phyloP scores from a whole-genome alignment of 1,140 invertebrate species.

The Cephus cinctus region DNA sequence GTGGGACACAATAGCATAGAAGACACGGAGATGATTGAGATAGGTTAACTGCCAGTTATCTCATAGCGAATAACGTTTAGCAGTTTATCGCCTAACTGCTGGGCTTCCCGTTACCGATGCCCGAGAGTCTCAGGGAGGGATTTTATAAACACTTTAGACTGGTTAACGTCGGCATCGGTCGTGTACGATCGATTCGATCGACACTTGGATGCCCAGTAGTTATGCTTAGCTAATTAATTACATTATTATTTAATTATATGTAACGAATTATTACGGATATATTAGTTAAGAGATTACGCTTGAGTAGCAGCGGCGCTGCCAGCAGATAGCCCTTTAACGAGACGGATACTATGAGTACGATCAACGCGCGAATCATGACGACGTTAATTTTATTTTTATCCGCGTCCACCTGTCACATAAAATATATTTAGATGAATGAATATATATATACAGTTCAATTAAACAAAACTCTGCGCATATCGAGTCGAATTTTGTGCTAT shows the following conservation, averaged over 20 bases:
- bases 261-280: slow-evolving; percentile 12
- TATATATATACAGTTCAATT: slow-evolving; percentile 12
- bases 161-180: slow-evolving; percentile 23
- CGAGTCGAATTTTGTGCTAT: slow-evolving; percentile 16
- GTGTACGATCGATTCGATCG: slow-evolving; percentile 8
- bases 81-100: slow-evolving; percentile 32
- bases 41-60: slow-evolving; percentile 44
- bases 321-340: slow-evolving; percentile 24
- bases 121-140: slow-evolving; percentile 34
- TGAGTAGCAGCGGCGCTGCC: slow-evolving; percentile 23
- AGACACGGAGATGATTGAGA: slow-evolving; percentile 50
- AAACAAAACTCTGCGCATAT: slow-evolving; percentile 11
- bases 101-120: slow-evolving; percentile 31
- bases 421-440: no score
- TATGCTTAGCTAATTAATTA: slow-evolving; percentile 40
- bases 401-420: no score
- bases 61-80: slow-evolving; percentile 26
- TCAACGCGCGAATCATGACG: background rate
- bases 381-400: no score
- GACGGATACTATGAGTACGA: slow-evolving; percentile 3
- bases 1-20: slow-evolving; percentile 42
- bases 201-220: slow-evolving; percentile 31
- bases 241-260: slow-evolving; percentile 6
- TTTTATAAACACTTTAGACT: slow-evolving; percentile 31
- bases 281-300: slow-evolving; percentile 28